Percentiles rank a stretch among this genome's conserved stretches.
These are phyloP conservation scores for Clusia tigrina DNA, from an alignment of 2,888 invertebrate genomes.

Conservation along the genomic window DNA sequence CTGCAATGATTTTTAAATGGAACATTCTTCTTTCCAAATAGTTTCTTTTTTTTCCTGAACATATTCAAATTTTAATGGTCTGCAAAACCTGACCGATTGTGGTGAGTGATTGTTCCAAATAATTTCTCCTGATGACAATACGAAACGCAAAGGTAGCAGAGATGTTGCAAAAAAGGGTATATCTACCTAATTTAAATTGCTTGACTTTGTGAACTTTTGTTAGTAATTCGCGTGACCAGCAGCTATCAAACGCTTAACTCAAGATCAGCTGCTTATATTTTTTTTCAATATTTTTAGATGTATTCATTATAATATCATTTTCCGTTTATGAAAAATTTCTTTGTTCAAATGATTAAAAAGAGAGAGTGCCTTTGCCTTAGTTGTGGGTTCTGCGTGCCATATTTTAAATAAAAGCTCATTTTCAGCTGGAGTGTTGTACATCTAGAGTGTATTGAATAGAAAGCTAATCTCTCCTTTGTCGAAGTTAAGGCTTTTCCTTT, in stretches of 20 bases:
- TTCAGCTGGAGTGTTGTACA: too few relatives aligned
- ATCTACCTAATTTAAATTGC: background rate
- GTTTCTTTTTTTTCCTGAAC: background rate
- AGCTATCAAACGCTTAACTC: conserved; percentile 3
- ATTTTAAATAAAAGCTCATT: too few relatives aligned
- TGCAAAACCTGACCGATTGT: conserved; percentile 7
- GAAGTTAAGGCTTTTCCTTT: too few relatives aligned
- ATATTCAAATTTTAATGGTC: conserved; percentile 6
- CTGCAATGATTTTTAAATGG: conserved; percentile 7
- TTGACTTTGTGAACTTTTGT: background rate
- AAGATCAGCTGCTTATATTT: too few relatives aligned
- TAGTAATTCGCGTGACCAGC: background rate
- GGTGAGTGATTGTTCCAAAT: conserved; percentile 11
- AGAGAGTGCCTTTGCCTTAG: too few relatives aligned
- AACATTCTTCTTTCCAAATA: background rate
- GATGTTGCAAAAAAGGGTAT: background rate
- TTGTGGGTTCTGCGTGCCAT: too few relatives aligned
- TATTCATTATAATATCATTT: too few relatives aligned
- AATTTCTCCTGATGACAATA: background rate
- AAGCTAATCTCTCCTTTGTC: too few relatives aligned
- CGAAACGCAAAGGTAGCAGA: background rate
- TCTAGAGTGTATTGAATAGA: too few relatives aligned
- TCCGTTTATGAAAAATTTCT: too few relatives aligned
- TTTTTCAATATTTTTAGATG: too few relatives aligned
- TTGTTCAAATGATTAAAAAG: too few relatives aligned